Evolutionary conservation across 2,113 vertebrate species (phyloP).

Genomic region (Corythaeola cristata): DNA sequence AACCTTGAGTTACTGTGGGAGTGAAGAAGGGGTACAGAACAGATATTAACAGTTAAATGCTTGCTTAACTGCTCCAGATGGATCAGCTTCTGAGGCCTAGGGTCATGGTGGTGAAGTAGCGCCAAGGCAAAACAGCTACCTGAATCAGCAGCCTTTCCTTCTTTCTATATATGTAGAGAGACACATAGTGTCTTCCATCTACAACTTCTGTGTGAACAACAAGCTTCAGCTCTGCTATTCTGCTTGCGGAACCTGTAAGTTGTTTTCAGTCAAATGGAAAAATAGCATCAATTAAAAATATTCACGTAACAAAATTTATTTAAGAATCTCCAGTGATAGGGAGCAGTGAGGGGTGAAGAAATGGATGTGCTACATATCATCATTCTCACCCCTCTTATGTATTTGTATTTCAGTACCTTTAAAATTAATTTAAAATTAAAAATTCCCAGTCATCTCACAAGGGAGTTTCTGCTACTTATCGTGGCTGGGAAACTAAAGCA

Average conservation of each 20-base stretch:
- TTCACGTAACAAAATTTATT: not conserved
- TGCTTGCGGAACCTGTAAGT: not conserved
- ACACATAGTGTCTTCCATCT: not conserved
- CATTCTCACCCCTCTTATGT: not conserved
- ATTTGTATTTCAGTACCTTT: not conserved
- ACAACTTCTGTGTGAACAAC: not conserved
- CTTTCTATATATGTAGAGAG: not conserved
- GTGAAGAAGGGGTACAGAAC: not conserved
- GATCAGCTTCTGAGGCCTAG: not conserved
- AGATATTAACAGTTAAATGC: not conserved
- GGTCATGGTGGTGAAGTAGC: not conserved
- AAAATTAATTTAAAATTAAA: constrained; percentile 14
- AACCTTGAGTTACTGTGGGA: not conserved
- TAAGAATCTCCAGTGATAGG: not conserved
- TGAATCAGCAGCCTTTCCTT: not conserved
- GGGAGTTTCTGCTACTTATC: not conserved
- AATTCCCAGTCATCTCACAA: not conserved
- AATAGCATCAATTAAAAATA: not conserved
- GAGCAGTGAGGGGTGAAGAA: not conserved
- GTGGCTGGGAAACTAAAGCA: not conserved
- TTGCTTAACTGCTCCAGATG: not conserved
- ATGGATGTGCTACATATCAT: not conserved
- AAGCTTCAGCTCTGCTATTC: not conserved
- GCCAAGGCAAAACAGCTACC: not conserved
- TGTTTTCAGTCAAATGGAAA: not conserved